These are phyloP conservation scores for Rhodophaea formosa DNA, from an alignment of 2,888 invertebrate species.

Conservation along the genomic window DNA sequence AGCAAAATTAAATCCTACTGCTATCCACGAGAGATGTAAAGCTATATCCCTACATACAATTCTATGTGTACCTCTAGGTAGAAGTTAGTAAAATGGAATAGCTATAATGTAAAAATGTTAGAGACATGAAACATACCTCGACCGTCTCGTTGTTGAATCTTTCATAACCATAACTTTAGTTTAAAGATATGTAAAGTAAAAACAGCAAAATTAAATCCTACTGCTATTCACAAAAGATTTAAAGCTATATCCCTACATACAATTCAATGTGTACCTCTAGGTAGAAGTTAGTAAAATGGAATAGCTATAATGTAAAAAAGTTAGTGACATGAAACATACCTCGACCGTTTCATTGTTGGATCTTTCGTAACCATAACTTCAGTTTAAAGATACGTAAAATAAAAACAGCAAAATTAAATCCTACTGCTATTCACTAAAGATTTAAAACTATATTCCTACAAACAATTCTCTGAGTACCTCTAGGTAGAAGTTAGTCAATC, in stretches of 20 bases:
- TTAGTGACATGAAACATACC: conserved; percentile 83
- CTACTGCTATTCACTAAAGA: background rate
- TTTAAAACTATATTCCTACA: background rate
- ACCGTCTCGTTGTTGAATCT: conserved; percentile 99
- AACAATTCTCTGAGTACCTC: background rate
- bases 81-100: conserved; percentile 1
- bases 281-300: conserved; percentile 1
- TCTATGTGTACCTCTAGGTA: background rate
- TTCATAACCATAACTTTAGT: conserved; percentile 99
- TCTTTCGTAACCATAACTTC: conserved; percentile 95
- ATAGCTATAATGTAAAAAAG: background rate
- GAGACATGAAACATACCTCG: conserved; percentile 87
- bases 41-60: background rate
- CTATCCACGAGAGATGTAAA: background rate
- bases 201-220: background rate
- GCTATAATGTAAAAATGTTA: conserved; percentile 10
- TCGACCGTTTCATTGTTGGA: conserved; percentile 98
- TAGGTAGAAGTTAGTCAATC: conserved; percentile 1
- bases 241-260: background rate
- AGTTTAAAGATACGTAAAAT: background rate
- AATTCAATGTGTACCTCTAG: background rate
- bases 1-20: background rate
- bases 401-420: background rate
- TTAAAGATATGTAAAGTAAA: background rate
- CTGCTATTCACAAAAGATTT: background rate